A percentile compares a stretch with the other conserved stretches of the same genome.
These are phyloP conservation scores for Anorthoa munda DNA, from an alignment of 2,888 invertebrate species.

Conservation along the genomic window DNA sequence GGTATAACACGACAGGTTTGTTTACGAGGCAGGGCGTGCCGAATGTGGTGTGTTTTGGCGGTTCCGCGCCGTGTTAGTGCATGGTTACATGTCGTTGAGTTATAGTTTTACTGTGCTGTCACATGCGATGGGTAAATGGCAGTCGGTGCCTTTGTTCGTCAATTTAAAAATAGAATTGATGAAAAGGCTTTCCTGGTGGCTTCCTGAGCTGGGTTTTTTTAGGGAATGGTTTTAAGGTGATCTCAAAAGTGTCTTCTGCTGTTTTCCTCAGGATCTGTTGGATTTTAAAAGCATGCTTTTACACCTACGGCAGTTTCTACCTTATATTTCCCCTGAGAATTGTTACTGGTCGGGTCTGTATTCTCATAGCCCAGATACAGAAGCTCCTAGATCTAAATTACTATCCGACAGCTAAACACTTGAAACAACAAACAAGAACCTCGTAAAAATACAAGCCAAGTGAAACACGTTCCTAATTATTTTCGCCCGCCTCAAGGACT, in stretches of 20 bases:
- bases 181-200: neutral
- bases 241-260: neutral
- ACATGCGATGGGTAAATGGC: slow-evolving; percentile 48
- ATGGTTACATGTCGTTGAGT: slow-evolving; percentile 45
- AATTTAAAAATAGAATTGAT: slow-evolving; percentile 4
- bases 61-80: slow-evolving; percentile 44
- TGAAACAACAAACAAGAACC: neutral
- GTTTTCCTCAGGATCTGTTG: neutral
- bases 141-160: neutral
- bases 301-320: neutral
- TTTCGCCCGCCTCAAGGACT: neutral
- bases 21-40: slow-evolving; percentile 60
- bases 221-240: too few relatives aligned
- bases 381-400: neutral
- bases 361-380: neutral
- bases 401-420: slow-evolving; percentile 2
- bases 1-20: slow-evolving; percentile 65
- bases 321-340: neutral
- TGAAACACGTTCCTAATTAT: slow-evolving; percentile 22
- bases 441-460: slow-evolving; percentile 18
- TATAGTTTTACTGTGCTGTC: slow-evolving; percentile 35
- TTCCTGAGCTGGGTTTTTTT: neutral
- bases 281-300: neutral
- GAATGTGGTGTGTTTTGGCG: slow-evolving; percentile 51
- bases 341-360: neutral